Conservation (phyloP, 2,888 invertebrate genomes). For the Quadriops clusia region DNA sequence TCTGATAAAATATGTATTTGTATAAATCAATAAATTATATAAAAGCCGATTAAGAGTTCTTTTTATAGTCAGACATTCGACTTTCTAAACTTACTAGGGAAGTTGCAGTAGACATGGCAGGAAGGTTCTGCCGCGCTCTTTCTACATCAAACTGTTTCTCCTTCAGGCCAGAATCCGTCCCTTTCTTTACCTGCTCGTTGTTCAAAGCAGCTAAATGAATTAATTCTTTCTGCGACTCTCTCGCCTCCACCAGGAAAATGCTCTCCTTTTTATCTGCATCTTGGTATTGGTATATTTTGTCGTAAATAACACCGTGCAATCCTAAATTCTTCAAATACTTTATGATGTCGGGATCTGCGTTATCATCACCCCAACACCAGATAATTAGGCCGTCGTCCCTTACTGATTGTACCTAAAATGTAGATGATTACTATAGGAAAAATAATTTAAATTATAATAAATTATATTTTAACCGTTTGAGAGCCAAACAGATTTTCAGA, state of each 20-base stretch:
- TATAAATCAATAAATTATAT: no score
- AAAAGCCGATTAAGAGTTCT: no score
- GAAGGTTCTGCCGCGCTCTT: slow-evolving; percentile 18
- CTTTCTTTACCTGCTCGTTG: slow-evolving; percentile 22
- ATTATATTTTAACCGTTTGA: no score
- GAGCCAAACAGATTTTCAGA: no score
- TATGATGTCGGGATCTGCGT: slow-evolving; percentile 78
- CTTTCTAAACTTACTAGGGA: slow-evolving; percentile 43
- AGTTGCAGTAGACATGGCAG: slow-evolving; percentile 41
- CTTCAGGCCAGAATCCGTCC: slow-evolving; percentile 10
- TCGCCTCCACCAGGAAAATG: slow-evolving; percentile 68
- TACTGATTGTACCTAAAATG: slow-evolving; percentile 68
- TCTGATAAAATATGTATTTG: no score
- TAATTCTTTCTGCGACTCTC: slow-evolving; percentile 57
- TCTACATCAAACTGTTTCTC: neutral
- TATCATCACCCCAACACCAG: slow-evolving; percentile 97
- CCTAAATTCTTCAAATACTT: slow-evolving; percentile 78
- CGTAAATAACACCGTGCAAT: slow-evolving; percentile 92
- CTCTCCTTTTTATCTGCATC: slow-evolving; percentile 68
- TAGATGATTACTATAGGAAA: no score
- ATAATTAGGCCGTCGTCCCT: slow-evolving; percentile 72
- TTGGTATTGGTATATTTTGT: slow-evolving; percentile 72
- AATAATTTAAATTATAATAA: no score
- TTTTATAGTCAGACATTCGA: no score
- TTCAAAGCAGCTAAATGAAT: slow-evolving; percentile 36